Base-by-base conservation (phyloP, 2,797 vertebrate species). In the Morelia viridis region DNA sequence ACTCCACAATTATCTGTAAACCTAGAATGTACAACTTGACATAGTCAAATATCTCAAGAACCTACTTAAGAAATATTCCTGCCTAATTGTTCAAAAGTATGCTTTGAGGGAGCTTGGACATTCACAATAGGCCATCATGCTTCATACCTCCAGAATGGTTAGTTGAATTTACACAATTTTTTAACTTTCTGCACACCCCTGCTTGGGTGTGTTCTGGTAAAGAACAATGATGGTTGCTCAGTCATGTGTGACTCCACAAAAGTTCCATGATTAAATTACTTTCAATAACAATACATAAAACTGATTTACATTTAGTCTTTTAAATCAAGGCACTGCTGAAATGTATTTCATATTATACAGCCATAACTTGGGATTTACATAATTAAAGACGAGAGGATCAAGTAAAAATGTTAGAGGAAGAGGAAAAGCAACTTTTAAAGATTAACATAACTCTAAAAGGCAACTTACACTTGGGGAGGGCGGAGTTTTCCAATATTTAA, bases 21-120 rank as follows among this genome's bases (percentile, higher is more conserved):
- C 90, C 92, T 96, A 96, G 96, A 97, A 96, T 94, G 96, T 97
- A 97, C 93, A 96, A 96, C 91, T 93, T 96, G 96, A 97, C 96
- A 96, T 96, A 95, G 96, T 96, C 95, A 95, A 96, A 95, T 96
- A 96, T 95, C 94, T 94, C 94, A 95, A 94, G 96, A 96, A 96
- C 94, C 96, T 96, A 95, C 96, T 97, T 96, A 95, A 95, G 91
- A 96, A 94, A 92, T 93, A 96, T 95, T 96, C 95, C 93, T 96
- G 90, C 92, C 94, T 93, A 96, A 96, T 95, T 95, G 95, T 96
- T 89, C 65, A 93, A 94, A 96, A 94, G 94, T 95, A 92, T 94
- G 95, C 84, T 96, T 96, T 90, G 92, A 91, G 92, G 91, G 89
- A 94, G 90, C 89, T 90, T 91, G 93, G 89, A 91, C 95, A 91